These are phyloP conservation scores for Aurelia aurita complex sp. Pacific DNA, from an alignment of 30 jellyfish, hydroid and myxozoan species.

Conservation along the genomic window DNA sequence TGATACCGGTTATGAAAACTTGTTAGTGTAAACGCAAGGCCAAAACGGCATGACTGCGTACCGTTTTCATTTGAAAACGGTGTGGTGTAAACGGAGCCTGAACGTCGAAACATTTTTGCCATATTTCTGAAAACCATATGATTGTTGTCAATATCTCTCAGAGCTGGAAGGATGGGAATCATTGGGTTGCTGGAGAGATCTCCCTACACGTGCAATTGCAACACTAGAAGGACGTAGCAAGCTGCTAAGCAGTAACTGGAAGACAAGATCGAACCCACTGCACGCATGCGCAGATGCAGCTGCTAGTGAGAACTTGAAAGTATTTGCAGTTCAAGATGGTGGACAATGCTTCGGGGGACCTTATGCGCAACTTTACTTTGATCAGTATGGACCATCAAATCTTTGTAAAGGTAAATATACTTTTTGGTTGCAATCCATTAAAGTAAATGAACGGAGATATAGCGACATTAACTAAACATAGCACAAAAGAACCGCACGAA, in stretches of 20 bases:
- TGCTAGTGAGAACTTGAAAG: slow-evolving; percentile 46
- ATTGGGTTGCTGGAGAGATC: slow-evolving; percentile 99
- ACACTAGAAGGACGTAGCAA: slow-evolving; percentile 84
- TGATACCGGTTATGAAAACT: too few relatives aligned
- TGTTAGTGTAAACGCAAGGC: too few relatives aligned
- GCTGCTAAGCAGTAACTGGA: slow-evolving; percentile 58
- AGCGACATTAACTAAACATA: too few relatives aligned
- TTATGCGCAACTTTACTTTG: slow-evolving; percentile 67
- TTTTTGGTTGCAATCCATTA: neutral
- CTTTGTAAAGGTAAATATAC: slow-evolving; percentile 82
- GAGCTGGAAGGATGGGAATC: slow-evolving; percentile 72
- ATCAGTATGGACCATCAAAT: slow-evolving; percentile 97
- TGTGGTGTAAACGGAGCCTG: too few relatives aligned
- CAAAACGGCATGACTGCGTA: too few relatives aligned
- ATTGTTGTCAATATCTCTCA: neutral
- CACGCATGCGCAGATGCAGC: slow-evolving; percentile 90
- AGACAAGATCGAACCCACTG: slow-evolving; percentile 72
- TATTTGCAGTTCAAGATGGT: slow-evolving; percentile 96
- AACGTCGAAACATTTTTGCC: too few relatives aligned
- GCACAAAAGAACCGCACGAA: too few relatives aligned
- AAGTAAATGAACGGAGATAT: too few relatives aligned
- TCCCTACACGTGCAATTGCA: slow-evolving; percentile 79
- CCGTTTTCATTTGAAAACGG: too few relatives aligned
- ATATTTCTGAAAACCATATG: too few relatives aligned
- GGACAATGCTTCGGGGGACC: slow-evolving; percentile 97